Percentiles rank a stretch among this genome's conserved stretches.
phyloP scores from a whole-genome alignment of 2,797 vertebrate genomes.

The Sparus aurata region DNA sequence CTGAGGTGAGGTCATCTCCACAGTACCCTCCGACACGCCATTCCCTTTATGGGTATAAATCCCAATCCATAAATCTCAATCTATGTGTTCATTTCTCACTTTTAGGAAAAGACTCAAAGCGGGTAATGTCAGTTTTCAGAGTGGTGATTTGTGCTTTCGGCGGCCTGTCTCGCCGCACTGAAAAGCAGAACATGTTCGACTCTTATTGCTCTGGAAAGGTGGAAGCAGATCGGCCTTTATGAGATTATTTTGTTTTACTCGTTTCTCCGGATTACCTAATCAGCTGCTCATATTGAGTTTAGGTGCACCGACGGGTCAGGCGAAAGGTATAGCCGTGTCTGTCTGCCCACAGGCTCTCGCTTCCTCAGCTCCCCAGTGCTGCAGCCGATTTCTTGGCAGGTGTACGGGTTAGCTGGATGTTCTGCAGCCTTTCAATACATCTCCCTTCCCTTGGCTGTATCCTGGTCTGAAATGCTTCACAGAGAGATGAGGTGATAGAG shows the following conservation, averaged over 20 bases:
- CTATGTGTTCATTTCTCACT: slow-evolving; percentile 14
- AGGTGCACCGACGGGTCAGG: slow-evolving; percentile 59
- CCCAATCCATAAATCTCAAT: slow-evolving; percentile 30
- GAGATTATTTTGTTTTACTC: slow-evolving; percentile 51
- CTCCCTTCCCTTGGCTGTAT: slow-evolving; percentile 17
- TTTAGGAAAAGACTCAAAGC: slow-evolving; percentile 23
- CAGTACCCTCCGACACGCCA: slow-evolving; percentile 36
- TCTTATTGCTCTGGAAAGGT: slow-evolving; percentile 51
- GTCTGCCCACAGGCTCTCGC: slow-evolving; percentile 30
- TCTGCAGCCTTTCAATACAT: slow-evolving; percentile 39
- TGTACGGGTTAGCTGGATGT: slow-evolving; percentile 24
- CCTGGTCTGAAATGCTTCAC: slow-evolving; percentile 22
- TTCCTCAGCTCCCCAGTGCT: neutral
- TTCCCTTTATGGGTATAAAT: slow-evolving; percentile 21
- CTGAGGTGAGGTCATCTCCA: slow-evolving; percentile 57
- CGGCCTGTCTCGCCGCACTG: slow-evolving; percentile 14
- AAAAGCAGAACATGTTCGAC: slow-evolving; percentile 41
- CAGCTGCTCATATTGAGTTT: slow-evolving; percentile 57
- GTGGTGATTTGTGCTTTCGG: slow-evolving; percentile 24
- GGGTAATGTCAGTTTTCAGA: slow-evolving; percentile 1
- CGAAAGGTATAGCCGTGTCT: slow-evolving; percentile 54
- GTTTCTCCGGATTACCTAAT: slow-evolving; percentile 66
- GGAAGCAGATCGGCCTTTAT: slow-evolving; percentile 45
- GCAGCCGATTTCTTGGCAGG: slow-evolving; percentile 30
- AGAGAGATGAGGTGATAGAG: slow-evolving; percentile 54